These are phyloP conservation scores for Leucoraja ocellata DNA, from an alignment of 2,797 vertebrate species.

Conservation along the genomic window DNA sequence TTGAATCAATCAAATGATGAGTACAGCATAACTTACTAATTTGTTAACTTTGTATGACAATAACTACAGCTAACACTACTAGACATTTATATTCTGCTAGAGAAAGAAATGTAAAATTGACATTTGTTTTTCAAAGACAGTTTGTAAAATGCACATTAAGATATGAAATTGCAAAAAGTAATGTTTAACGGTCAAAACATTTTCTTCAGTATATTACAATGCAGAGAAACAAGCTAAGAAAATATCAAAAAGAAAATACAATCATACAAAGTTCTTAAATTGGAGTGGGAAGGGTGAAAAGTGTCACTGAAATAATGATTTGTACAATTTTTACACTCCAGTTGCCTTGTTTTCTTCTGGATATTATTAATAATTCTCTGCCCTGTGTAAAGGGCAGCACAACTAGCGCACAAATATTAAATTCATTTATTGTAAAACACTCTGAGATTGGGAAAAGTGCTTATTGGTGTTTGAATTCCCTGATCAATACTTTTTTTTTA, in stretches of 20 bases:
- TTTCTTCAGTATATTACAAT: conserved; percentile 26
- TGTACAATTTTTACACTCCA: conserved; percentile 35
- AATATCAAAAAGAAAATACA: conserved; percentile 34
- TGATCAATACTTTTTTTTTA: conserved; percentile 12
- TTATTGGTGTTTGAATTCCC: conserved; percentile 28
- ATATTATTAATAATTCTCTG: conserved; percentile 14
- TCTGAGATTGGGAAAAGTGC: conserved; percentile 30
- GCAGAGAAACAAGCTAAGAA: conserved; percentile 38
- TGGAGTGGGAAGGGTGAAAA: neutral
- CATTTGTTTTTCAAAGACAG: conserved; percentile 30
- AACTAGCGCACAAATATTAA: conserved; percentile 15
- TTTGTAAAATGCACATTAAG: conserved; percentile 32
- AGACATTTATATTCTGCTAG: conserved; percentile 31
- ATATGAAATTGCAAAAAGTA: conserved; percentile 39
- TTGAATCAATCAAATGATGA: conserved; percentile 30
- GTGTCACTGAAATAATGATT: conserved; percentile 31
- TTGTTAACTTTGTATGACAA: conserved; percentile 35
- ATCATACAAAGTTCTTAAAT: conserved; percentile 37
- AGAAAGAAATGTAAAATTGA: conserved; percentile 36
- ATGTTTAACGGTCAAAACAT: conserved; percentile 37
- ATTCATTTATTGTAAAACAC: conserved; percentile 32
- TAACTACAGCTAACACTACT: conserved; percentile 35
- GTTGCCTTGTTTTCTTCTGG: neutral
- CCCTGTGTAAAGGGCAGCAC: conserved; percentile 1
- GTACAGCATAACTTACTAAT: conserved; percentile 32